Base-by-base conservation (phyloP, 2,888 invertebrate species). In the Caenorhabditis auriculariae region DNA sequence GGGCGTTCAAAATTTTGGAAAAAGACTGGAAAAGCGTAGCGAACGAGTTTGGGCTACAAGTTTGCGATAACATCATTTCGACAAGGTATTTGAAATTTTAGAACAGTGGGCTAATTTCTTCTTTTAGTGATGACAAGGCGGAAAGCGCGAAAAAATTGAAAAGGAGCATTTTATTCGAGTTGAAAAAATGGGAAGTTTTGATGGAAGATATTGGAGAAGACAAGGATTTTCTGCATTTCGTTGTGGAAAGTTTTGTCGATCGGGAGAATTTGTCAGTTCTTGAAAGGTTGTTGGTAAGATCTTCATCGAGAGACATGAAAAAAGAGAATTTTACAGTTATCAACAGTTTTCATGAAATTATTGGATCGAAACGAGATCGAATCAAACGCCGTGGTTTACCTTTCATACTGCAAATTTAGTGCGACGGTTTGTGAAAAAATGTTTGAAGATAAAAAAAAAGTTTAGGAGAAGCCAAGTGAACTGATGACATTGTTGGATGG, bases 1-100 rank as follows among this genome's bases (percentile, higher is more conserved):
- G 66, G 23, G 28, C 58, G 19, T 69, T 62, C 54, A 64, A 69
- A 41, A 37, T 69, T 21, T 64, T 66, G 26, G 64, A 69, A 38
- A 27, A 9, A 2, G 41, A 55, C 21, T 48, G 42, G 6, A 28
- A 46, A 12, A 37, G 47, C 2, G 45, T 42, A 17, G 38, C 53
- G 19, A 64, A 61, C 35, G 35, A 53, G 15, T 58, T 60, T 21
- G 48, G 56, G 6, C 21, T 69, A 3, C 48, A 49, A 38, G 32
- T 57, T 38, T 63, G 60, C 26, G 57, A 66, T 38, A 65, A 54
- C 44, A 59, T 60, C 21, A 35, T 57, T 45, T n/a, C n/a, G n/a
- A n/a, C n/a, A n/a, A n/a, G n/a, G 29, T 43, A 28, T 42, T 50
- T 28, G 12, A 1, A 15, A 46, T 26, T 42, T 29, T 53, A 17